Conservation (phyloP, 2,113 vertebrate genomes). For the Albula goreensis region DNA sequence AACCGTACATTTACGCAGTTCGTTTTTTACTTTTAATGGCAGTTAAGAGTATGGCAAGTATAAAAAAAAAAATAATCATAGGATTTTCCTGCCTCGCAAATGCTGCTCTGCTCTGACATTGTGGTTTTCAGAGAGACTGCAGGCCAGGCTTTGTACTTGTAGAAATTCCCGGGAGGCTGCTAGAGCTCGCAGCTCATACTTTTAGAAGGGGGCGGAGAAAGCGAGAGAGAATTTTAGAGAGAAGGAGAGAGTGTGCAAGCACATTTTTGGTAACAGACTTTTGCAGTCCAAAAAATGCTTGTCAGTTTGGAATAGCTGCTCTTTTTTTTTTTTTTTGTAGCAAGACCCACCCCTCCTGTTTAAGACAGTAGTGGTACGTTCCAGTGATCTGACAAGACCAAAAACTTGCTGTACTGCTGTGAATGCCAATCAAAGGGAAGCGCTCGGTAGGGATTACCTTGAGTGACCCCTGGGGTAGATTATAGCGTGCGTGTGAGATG, state of each 20-base stretch:
- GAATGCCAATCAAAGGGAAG: conserved; percentile 75
- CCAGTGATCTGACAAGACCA: conserved; percentile 72
- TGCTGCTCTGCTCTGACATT: conserved; percentile 28
- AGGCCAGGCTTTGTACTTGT: conserved; percentile 48
- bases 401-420: conserved; percentile 69
- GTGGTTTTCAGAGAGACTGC: conserved; percentile 45
- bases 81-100: conserved; percentile 35
- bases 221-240: neutral
- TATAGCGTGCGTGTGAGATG: conserved; percentile 79
- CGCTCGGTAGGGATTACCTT: conserved; percentile 74
- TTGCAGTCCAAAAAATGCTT: neutral
- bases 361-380: conserved; percentile 56
- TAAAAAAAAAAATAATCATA: conserved; percentile 22
- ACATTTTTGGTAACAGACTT: conserved; percentile 42
- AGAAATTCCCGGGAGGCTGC: conserved; percentile 42
- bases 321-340: conserved; percentile 36
- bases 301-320: conserved; percentile 45
- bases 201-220: conserved; percentile 40
- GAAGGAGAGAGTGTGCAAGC: conserved; percentile 36
- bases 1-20: neutral
- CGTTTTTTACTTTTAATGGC: neutral
- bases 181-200: conserved; percentile 37
- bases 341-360: conserved; percentile 51
- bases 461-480: conserved; percentile 76
- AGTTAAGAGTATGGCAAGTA: neutral